These are phyloP conservation scores for Ceratosolen fusciceps DNA, from an alignment of 1,140 invertebrate species.

Conservation along the genomic window DNA sequence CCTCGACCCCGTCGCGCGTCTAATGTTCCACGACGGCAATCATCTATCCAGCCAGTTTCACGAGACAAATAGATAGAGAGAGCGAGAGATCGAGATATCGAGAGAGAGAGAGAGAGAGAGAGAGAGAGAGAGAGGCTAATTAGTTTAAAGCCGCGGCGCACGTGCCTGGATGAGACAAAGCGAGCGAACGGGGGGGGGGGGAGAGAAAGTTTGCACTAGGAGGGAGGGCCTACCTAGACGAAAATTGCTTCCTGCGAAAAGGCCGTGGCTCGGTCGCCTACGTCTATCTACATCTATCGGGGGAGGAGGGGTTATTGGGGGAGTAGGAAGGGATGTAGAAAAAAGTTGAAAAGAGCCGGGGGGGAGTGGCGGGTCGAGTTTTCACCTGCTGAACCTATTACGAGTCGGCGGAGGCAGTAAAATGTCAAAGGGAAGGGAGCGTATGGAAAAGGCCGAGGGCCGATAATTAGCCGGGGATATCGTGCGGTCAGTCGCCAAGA, in stretches of 20 bases:
- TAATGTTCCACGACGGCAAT: slow-evolving; percentile 22
- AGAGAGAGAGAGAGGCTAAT: too few relatives aligned
- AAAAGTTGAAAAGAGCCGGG: slow-evolving; percentile 20
- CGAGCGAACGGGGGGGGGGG: background rate
- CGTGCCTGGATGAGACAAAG: background rate
- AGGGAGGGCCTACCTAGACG: slow-evolving; percentile 50
- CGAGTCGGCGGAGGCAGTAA: slow-evolving; percentile 16
- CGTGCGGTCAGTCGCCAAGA: background rate
- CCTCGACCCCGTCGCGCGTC: background rate
- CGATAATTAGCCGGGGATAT: slow-evolving; percentile 35
- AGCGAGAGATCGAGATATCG: too few relatives aligned
- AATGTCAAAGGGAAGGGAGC: slow-evolving; percentile 40
- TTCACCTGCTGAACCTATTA: slow-evolving; percentile 51
- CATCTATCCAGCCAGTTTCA: slow-evolving; percentile 10
- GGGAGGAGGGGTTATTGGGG: background rate
- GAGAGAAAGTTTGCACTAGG: background rate
- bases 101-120: too few relatives aligned
- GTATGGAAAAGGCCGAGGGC: slow-evolving; percentile 8
- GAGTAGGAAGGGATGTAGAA: background rate
- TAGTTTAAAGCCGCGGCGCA: slow-evolving; percentile 29
- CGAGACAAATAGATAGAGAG: too few relatives aligned
- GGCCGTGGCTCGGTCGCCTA: background rate
- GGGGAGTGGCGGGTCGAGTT: background rate
- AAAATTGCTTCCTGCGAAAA: slow-evolving; percentile 57
- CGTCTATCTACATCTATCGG: slow-evolving; percentile 2